These are phyloP conservation scores for Epinotia brunnichana DNA, from an alignment of 2,888 invertebrate species.

Conservation along the genomic window DNA sequence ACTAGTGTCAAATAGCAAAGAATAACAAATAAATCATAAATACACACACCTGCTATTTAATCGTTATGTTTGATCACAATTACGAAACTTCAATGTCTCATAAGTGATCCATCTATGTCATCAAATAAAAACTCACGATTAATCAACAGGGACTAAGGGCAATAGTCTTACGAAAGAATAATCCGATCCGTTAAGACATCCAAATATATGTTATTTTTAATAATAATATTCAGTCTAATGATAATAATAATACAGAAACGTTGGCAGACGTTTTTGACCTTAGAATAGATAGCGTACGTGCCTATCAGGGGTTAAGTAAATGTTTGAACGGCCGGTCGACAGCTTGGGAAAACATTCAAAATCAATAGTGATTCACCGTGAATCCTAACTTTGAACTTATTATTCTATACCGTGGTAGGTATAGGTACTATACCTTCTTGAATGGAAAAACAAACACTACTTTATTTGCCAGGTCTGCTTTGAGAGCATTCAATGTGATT, in stretches of 20 bases:
- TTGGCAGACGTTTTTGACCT: conserved; percentile 56
- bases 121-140: conserved; percentile 15
- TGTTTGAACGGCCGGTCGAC: conserved; percentile 59
- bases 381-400: conserved; percentile 32
- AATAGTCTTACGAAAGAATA: conserved; percentile 5
- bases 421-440: not conserved
- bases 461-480: not conserved
- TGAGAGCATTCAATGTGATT: not conserved
- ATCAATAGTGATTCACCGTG: conserved; percentile 59
- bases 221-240: conserved; percentile 10
- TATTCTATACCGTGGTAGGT: conserved; percentile 4
- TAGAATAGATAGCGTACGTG: conserved; percentile 50
- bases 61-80: conserved; percentile 8
- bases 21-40: conserved; percentile 13
- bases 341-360: conserved; percentile 62
- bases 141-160: conserved; percentile 11
- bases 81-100: conserved; percentile 9
- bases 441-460: not conserved
- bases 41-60: conserved; percentile 3
- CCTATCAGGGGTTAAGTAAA: conserved; percentile 61
- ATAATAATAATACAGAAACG: conserved; percentile 41
- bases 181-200: not conserved
- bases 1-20: not conserved
- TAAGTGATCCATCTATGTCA: conserved; percentile 24
- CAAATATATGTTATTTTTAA: conserved; percentile 7